Percentiles rank a stretch among this genome's conserved stretches.
These are phyloP conservation scores for Actinemys pallida DNA, from an alignment of 2,113 vertebrate genomes.

Conservation along the genomic window DNA sequence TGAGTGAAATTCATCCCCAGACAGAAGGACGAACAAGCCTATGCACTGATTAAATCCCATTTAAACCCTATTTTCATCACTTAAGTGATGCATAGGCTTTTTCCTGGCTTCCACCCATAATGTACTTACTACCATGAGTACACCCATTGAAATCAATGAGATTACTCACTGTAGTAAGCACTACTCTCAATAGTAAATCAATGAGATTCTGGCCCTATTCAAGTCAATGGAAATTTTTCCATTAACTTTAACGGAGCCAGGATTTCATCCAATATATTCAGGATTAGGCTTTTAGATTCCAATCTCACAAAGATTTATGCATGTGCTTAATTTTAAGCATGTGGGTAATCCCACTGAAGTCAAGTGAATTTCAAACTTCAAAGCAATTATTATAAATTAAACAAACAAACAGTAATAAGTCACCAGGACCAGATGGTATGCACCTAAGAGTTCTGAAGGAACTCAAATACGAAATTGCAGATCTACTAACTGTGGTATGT, in stretches of 20 bases:
- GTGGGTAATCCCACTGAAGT: background rate
- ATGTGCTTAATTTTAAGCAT: background rate
- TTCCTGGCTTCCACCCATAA: background rate
- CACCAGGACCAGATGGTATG: no score
- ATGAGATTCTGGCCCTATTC: background rate
- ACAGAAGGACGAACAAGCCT: background rate
- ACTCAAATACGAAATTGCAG: no score
- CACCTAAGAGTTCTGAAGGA: no score
- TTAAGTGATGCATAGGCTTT: background rate
- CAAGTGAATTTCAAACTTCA: background rate
- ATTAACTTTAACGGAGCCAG: background rate
- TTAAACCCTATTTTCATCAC: background rate
- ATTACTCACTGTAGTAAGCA: background rate
- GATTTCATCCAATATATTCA: background rate
- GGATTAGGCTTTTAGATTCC: background rate
- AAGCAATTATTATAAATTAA: background rate
- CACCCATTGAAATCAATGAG: background rate
- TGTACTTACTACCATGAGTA: background rate
- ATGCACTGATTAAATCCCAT: background rate
- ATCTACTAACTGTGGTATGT: no score
- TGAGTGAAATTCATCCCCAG: background rate
- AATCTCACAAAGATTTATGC: background rate
- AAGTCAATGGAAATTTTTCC: background rate
- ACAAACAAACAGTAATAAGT: no score
- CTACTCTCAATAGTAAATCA: background rate